Evolutionary conservation across 2,888 invertebrate genomes (phyloP).

Genomic region (Melanostoma mellinum): DNA sequence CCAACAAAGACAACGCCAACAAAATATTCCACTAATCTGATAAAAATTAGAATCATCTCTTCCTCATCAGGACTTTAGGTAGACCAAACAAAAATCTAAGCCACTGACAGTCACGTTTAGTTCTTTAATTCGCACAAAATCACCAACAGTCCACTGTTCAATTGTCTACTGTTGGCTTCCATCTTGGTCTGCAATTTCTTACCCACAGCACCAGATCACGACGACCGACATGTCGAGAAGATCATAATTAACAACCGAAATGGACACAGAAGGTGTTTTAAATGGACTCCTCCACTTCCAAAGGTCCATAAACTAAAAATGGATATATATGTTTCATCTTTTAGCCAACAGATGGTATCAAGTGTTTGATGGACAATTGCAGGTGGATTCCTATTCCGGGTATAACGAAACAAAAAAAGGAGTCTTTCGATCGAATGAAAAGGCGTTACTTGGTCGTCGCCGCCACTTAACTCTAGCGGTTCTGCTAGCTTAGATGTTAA

Average conservation of each 20-base stretch:
- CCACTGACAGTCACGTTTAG: slow-evolving; percentile 57
- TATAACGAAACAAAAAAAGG: slow-evolving; percentile 14
- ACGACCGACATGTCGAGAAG: slow-evolving; percentile 29
- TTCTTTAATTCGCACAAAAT: slow-evolving; percentile 49
- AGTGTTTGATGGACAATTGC: slow-evolving; percentile 61
- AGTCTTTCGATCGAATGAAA: slow-evolving; percentile 4
- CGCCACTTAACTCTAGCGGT: slow-evolving; percentile 11
- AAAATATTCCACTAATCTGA: slow-evolving; percentile 32
- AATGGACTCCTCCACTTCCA: slow-evolving; percentile 10
- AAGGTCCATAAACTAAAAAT: slow-evolving; percentile 11
- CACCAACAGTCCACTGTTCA: slow-evolving; percentile 31
- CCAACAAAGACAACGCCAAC: not conserved
- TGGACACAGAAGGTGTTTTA: slow-evolving; percentile 57
- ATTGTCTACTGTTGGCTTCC: slow-evolving; percentile 32
- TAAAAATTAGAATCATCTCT: slow-evolving; percentile 8
- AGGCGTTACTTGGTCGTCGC: slow-evolving; percentile 35
- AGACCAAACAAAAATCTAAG: not conserved
- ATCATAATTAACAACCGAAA: slow-evolving; percentile 64
- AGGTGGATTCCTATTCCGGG: slow-evolving; percentile 30
- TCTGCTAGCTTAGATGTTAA: not conserved
- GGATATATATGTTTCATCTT: slow-evolving; percentile 34
- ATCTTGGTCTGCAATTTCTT: slow-evolving; percentile 2
- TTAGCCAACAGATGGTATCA: slow-evolving; percentile 47
- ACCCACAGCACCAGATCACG: slow-evolving; percentile 54
- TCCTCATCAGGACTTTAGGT: slow-evolving; percentile 12